Base-by-base conservation (phyloP, 2,888 invertebrate species). In the Anaspis maculata region DNA sequence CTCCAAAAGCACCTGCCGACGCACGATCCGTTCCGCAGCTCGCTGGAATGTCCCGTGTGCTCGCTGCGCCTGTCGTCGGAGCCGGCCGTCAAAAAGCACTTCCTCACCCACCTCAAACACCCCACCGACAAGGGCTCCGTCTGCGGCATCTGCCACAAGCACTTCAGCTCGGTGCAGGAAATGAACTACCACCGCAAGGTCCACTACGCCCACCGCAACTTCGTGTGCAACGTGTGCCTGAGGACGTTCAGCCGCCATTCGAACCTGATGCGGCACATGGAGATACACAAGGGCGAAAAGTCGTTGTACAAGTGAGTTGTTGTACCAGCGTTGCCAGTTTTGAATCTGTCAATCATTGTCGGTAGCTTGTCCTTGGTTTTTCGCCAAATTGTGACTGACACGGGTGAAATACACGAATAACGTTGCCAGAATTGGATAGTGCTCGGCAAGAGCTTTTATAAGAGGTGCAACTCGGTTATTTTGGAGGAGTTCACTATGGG, bases 101-200 rank as follows among this genome's bases (percentile, higher is more conserved):
- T 66, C 49, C 56, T 65, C 24, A 64, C 63, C 3, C 69, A 69
- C 42, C 54, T 66, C 26, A 9, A 9, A 5, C 5, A 6, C 19
- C 5, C 37, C 10, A 30, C 30, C 7, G 26, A 50, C 3, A 45
- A 49, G 27, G 44, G 48, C 4, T 54, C 43, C 25, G 23, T 32
- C 3, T 71, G 70, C 45, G 62, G 66, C 19, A 50, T 63, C 21
- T 71, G 71, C 39, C 52, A 54, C 24, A 68, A 68, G 45, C 46
- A 60, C 6, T 70, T 69, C 37, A 42, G 57, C 14, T 62, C 62
- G 30, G 50, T 58, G 16, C 60, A 55, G 10, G 69, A 70, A 35
- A 51, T 70, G 25, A 65, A 58, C 44, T 49, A 64, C 24, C 71
- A 71, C 42, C 62, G 60, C 45, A 67, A 63, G 43, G 61, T 61